Evolutionary conservation across 2,888 invertebrate genomes (phyloP), one percentile per base, ranked within the genome.

Genomic region (Herminia tarsipennalis): DNA sequence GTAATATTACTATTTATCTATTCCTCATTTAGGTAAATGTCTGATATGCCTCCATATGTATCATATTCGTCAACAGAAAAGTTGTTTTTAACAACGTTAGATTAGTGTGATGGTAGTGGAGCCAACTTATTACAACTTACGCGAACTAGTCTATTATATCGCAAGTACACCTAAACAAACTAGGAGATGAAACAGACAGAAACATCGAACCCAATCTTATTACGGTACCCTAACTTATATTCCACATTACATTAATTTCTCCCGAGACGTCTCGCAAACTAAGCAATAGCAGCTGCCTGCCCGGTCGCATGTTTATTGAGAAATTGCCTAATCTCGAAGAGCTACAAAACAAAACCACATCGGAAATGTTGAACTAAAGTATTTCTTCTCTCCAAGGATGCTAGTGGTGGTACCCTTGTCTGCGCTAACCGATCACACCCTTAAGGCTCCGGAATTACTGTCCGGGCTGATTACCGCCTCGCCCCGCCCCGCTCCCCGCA

Each of bases 261-360:
- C 88, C 73, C 75, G 89, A 89, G 90, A 88, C 87, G 77, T 82
- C 81, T 82, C 79, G 64, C 79, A 80, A 88, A 86, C 82, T 82
- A 83, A 86, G 81, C 81, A 81, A 86, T 80, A 81, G 80, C 84
- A 87, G 81, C 87, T 86, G 86, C 81, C 82, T 78, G 70, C 69
- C 70, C 68, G 80, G 81, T 87, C 83, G 80, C 83, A 80, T 88
- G 87, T 89, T 89, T 90, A 88, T 89, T 81, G 84, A 87, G 88
- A 82, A 83, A 89, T 87, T 86, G 83, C 83, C 82, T 89, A 88
- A 91, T 90, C 88, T 86, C 82, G 76, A 88, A 88, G 88, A 88
- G 86, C 86, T 86, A 91, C 88, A 88, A 86, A 91, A 89, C 89
- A 88, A 89, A 88, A 89, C 88, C 88, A 81, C 89, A 88, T 83